Percentiles rank a stretch among this genome's conserved stretches.
Conservation (phyloP, 2,888 invertebrate species). For the Oligia latruncula region DNA sequence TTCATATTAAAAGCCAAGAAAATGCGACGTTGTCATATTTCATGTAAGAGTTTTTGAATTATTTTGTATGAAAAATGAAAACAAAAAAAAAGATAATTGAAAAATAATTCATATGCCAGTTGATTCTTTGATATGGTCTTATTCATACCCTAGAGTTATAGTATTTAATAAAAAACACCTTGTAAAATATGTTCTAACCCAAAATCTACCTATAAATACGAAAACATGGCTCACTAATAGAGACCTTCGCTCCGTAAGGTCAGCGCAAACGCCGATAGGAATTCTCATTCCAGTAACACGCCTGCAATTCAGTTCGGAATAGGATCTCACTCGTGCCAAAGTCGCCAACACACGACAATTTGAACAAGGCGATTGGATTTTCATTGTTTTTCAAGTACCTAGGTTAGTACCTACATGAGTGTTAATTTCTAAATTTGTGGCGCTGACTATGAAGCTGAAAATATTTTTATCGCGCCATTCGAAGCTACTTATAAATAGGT, state of each 20-base stretch:
- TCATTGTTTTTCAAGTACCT: conserved; percentile 37
- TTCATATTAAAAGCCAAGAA: no score
- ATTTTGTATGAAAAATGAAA: no score
- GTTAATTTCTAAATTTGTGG: conserved; percentile 44
- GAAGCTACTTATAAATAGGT: not conserved
- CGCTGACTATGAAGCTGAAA: conserved; percentile 30
- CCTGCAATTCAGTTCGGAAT: conserved; percentile 3
- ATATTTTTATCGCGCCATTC: conserved; percentile 33
- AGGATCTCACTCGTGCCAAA: conserved; percentile 36
- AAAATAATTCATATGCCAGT: no score
- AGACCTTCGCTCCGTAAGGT: conserved; percentile 4
- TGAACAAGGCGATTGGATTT: conserved; percentile 25
- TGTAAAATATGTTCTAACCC: not conserved
- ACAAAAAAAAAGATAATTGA: no score
- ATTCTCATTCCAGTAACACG: conserved; percentile 11
- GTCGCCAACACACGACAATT: conserved; percentile 15
- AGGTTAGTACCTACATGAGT: conserved; percentile 6
- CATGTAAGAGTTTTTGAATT: no score
- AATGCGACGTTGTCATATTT: no score
- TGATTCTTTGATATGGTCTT: no score
- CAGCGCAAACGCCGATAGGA: conserved; percentile 17
- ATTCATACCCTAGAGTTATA: no score
- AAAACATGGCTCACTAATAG: not conserved
- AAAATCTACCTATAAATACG: not conserved
- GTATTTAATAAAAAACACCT: no score